Percentiles rank a stretch among this genome's conserved stretches.
Evolutionary conservation across 2,113 vertebrate species (phyloP).

Genomic region (Chloropsis hardwickii): DNA sequence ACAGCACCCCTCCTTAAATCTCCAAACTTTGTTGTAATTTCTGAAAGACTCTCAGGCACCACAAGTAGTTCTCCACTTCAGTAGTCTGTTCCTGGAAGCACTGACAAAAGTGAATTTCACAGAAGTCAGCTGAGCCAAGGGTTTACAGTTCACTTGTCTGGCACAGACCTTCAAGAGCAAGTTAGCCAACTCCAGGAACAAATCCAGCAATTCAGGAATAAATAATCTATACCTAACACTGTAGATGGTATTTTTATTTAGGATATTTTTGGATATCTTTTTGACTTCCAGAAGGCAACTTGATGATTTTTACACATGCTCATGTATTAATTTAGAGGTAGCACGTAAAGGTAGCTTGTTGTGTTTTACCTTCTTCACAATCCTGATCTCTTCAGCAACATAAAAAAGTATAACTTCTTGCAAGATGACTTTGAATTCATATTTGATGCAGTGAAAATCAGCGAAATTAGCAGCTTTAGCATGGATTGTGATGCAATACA

Average conservation of each 20-base stretch:
- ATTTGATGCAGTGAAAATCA: background rate
- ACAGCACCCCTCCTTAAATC: background rate
- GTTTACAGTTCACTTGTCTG: background rate
- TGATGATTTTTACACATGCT: background rate
- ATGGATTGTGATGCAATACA: background rate
- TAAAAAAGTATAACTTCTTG: background rate
- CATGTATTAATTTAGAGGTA: background rate
- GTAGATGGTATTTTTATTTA: background rate
- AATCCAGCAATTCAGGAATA: background rate
- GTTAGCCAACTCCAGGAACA: background rate
- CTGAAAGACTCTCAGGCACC: background rate
- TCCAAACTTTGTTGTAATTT: background rate
- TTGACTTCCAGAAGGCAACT: background rate
- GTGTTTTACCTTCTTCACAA: background rate
- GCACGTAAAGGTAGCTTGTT: fast-evolving
- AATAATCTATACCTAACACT: background rate
- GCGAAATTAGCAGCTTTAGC: background rate
- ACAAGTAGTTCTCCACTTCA: background rate
- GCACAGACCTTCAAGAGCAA: background rate
- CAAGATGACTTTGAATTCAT: background rate
- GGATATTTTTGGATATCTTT: background rate
- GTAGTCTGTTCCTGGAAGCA: background rate
- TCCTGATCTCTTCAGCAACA: background rate
- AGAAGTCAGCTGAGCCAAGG: background rate
- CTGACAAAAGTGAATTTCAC: background rate